A percentile compares a stretch with the other conserved stretches of the same genome.
phyloP scores from a whole-genome alignment of 2,797 vertebrate species.

The Ficedula albicollis region DNA sequence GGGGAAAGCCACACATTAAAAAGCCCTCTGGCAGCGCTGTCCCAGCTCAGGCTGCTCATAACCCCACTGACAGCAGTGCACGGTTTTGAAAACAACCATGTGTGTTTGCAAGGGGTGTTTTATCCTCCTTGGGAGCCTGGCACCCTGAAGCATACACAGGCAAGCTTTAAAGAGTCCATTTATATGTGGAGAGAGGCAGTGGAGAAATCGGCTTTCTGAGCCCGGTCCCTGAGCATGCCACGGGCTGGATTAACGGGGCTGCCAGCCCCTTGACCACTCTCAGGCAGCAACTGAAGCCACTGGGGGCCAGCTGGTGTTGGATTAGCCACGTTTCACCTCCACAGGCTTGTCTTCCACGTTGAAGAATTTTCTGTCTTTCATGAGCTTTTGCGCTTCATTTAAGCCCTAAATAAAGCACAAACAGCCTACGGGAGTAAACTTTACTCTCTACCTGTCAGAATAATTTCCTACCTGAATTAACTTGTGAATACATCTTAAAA shows the following conservation, averaged over 20 bases:
- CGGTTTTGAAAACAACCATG: not conserved
- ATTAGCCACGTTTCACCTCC: constrained; percentile 4
- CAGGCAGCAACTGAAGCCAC: not conserved
- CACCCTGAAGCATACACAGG: not conserved
- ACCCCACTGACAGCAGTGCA: not conserved
- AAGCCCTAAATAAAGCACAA: constrained; percentile 58
- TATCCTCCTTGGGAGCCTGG: not conserved
- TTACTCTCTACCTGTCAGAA: constrained; percentile 62
- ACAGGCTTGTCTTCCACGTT: not conserved
- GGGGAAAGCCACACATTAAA: not conserved
- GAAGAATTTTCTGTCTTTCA: constrained; percentile 54
- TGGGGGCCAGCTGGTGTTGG: not conserved
- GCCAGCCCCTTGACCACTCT: not conserved
- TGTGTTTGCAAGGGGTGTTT: not conserved
- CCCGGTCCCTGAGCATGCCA: fast-evolving
- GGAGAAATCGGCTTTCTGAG: not conserved
- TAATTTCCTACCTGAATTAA: constrained; percentile 67
- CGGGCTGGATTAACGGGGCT: not conserved
- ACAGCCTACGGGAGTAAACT: constrained; percentile 37
- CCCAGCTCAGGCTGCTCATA: not conserved
- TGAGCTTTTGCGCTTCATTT: constrained; percentile 55
- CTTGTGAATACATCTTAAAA: constrained; percentile 31
- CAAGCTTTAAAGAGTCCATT: not conserved
- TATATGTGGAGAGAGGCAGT: not conserved
- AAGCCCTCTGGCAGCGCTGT: not conserved